These are phyloP conservation scores for Deilephila elpenor DNA, from an alignment of 2,888 invertebrate species.

Conservation along the genomic window DNA sequence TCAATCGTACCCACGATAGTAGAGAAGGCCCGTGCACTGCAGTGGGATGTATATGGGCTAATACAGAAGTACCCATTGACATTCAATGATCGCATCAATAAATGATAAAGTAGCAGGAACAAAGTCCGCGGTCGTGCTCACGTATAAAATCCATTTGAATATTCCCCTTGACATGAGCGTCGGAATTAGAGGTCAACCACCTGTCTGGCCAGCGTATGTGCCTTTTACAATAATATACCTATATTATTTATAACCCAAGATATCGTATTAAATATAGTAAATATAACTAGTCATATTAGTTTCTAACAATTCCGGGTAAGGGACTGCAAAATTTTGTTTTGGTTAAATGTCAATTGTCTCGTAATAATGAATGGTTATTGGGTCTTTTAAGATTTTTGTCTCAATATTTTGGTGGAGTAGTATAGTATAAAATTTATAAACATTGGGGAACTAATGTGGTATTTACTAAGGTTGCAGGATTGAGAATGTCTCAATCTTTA, in stretches of 20 bases:
- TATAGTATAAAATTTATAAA: no score
- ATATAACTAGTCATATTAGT: not conserved
- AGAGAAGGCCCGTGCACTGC: no score
- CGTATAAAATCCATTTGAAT: constrained; percentile 19
- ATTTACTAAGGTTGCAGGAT: no score
- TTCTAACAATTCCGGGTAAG: not conserved
- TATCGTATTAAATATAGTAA: not conserved
- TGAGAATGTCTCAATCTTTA: no score
- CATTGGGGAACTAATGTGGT: no score
- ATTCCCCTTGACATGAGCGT: constrained; percentile 25
- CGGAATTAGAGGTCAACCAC: constrained; percentile 35
- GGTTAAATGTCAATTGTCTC: not conserved
- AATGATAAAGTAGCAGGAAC: constrained; percentile 11
- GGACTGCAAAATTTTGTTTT: not conserved
- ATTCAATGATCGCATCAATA: constrained; percentile 11
- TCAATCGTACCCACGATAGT: no score
- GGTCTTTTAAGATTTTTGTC: no score
- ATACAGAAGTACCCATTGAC: not conserved
- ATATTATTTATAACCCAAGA: not conserved
- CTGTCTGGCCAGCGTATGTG: constrained; percentile 26
- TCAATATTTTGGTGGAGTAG: no score
- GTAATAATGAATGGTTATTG: not conserved
- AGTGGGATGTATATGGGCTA: no score
- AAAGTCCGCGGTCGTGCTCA: constrained; percentile 21
- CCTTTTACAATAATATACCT: constrained; percentile 12